phyloP scores from a whole-genome alignment of 2,113 vertebrate genomes.

The Suncus etruscus region DNA sequence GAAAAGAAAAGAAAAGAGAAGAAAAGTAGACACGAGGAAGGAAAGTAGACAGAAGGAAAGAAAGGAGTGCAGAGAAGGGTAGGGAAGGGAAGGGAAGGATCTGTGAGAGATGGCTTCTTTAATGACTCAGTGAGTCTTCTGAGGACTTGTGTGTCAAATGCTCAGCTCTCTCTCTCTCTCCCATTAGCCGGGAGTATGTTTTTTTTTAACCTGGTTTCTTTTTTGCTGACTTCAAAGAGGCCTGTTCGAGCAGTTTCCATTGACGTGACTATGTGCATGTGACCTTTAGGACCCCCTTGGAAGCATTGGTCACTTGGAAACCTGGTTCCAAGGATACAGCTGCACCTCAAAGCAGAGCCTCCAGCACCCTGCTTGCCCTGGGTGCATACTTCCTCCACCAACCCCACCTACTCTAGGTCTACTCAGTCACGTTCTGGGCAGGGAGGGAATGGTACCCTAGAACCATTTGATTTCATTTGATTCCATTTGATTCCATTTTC shows the following conservation, averaged over 20 bases:
- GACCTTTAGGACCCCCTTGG: background rate
- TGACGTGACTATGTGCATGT: conserved; percentile 17
- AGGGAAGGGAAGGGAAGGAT: too few relatives aligned
- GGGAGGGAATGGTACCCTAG: too few relatives aligned
- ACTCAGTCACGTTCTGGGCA: background rate
- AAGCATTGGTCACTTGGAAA: too few relatives aligned
- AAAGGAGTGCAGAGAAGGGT: too few relatives aligned
- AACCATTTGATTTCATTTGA: too few relatives aligned
- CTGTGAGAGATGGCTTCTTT: background rate
- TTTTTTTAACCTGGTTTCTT: conserved; percentile 29
- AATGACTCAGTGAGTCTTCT: conserved; percentile 11
- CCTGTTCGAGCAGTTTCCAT: background rate
- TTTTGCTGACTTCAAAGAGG: conserved; percentile 42
- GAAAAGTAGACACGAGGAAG: too few relatives aligned
- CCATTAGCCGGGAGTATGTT: background rate
- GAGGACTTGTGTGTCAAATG: conserved; percentile 55
- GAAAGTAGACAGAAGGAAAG: too few relatives aligned
- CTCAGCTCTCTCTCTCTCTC: background rate
- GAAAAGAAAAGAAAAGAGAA: too few relatives aligned
- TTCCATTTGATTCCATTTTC: too few relatives aligned
- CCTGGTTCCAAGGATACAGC: background rate
- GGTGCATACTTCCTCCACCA: background rate
- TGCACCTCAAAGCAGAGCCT: background rate
- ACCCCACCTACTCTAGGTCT: background rate
- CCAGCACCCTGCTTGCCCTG: background rate